Base-by-base conservation (phyloP, 2,888 invertebrate genomes). In the Nebria salina region DNA sequence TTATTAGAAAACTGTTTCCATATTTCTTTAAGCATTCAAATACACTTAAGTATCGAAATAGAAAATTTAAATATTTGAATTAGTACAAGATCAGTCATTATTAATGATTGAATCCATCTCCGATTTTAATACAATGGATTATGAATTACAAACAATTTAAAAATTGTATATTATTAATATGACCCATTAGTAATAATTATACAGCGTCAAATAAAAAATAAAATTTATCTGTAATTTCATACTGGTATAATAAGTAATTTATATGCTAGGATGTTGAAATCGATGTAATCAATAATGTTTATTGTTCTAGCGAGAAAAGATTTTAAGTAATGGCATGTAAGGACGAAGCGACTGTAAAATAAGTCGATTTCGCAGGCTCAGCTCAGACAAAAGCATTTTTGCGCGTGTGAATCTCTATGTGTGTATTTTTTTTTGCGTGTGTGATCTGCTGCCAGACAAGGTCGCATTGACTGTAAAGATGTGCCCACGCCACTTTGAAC, bases 381-480 rank as follows among this genome's bases (percentile, higher is more conserved):
- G 54, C 54, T 3, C 54, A 70, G 70, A 70, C 70, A 70, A 70
- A 70, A 70, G 70, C 25, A 70, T 70, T 54, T 54, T 54, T 70
- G 34, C 70, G 34, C 70, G 70, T 70, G 34, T 34, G 70, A 70
- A 26, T 70, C 34, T 70, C 34, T 70, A 20, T 34, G 70, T 25
- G 7, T 66, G 66, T 66, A 66, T 66, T 70, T 70, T 20, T 20
- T 20, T 70, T 70, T 70, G 70, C 70, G 70, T 34, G 11, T 70
- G 70, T 70, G 70, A 70, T 70, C 34, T 70, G 68, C 68, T 25
- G n/a, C 34, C 70, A 70, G 70, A 70, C 70, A 70, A 70, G 70
- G 70, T 20, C 70, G 70, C 34, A 70, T 70, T 34, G 20, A 26
- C 70, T 26, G 26, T 70, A 11, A 70, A 70, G 15, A 70, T 70